Evolutionary conservation across 2,888 invertebrate genomes (phyloP).

Genomic region (Syritta pipiens): DNA sequence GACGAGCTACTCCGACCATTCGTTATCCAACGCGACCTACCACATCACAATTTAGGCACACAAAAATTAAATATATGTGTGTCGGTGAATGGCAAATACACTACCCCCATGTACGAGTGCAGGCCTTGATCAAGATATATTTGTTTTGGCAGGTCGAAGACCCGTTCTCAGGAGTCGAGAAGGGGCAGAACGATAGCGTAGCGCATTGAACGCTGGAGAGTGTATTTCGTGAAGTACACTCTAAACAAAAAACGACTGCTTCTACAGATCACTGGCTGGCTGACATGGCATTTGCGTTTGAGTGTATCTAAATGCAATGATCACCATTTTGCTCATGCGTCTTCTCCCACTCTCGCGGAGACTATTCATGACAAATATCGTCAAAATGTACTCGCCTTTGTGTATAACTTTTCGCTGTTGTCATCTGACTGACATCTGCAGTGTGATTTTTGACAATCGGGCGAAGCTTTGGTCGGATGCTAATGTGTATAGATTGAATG

Average conservation of each 20-base stretch:
- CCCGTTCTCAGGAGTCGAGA: slow-evolving; percentile 1
- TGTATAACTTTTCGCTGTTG: not conserved
- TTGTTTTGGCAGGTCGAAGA: slow-evolving; percentile 57
- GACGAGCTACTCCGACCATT: slow-evolving; percentile 9
- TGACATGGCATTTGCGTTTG: slow-evolving; percentile 28
- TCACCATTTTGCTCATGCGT: slow-evolving; percentile 5
- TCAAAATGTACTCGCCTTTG: not conserved
- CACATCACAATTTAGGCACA: slow-evolving; percentile 59
- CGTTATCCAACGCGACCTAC: slow-evolving; percentile 66
- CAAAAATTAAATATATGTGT: not conserved
- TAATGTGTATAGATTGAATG: slow-evolving; percentile 39
- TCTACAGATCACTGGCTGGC: slow-evolving; percentile 43
- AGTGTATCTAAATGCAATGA: slow-evolving; percentile 36
- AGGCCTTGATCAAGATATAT: slow-evolving; percentile 56
- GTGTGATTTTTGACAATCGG: slow-evolving; percentile 16
- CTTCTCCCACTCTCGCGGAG: slow-evolving; percentile 24
- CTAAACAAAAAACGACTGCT: slow-evolving; percentile 32
- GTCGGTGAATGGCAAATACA: not conserved
- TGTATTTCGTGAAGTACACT: slow-evolving; percentile 20
- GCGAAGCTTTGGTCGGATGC: slow-evolving; percentile 25
- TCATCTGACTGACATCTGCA: slow-evolving; percentile 18
- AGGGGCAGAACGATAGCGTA: not conserved
- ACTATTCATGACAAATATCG: slow-evolving; percentile 47
- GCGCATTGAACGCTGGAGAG: slow-evolving; percentile 47
- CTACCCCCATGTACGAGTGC: slow-evolving; percentile 35